Percentiles rank a stretch among this genome's conserved stretches.
Evolutionary conservation across 1,140 invertebrate genomes (phyloP).

Genomic region (Drosophila kurseongensis): DNA sequence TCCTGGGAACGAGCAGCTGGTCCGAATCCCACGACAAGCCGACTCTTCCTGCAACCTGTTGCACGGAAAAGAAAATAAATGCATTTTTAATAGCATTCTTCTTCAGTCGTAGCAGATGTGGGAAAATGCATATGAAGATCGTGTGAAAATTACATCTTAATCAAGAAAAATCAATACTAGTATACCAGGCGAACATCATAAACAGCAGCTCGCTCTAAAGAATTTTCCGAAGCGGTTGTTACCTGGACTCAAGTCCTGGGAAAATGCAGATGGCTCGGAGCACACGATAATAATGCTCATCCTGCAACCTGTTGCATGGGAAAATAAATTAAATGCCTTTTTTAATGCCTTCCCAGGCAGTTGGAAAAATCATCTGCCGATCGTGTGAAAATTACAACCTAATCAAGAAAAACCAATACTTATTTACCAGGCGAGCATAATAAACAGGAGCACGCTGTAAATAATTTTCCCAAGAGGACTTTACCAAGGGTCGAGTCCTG

Average conservation of each 20-base stretch:
- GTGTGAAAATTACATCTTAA: conserved; percentile 29
- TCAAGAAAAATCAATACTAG: not conserved
- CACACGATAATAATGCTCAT: no score
- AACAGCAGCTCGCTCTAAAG: not conserved
- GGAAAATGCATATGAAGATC: conserved; percentile 13
- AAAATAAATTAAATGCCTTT: not conserved
- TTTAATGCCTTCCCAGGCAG: no score
- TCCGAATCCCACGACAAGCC: conserved; percentile 20
- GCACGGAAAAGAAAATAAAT: conserved; percentile 16
- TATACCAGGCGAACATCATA: conserved; percentile 7
- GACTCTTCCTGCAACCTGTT: conserved; percentile 33
- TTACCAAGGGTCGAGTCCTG: conserved; percentile 19
- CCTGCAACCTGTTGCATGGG: no score
- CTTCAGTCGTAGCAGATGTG: conserved; percentile 4
- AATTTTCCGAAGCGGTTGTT: conserved; percentile 2
- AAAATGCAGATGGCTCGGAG: conserved; percentile 24
- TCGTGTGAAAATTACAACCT: conserved; percentile 27
- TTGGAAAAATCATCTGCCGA: conserved; percentile 15
- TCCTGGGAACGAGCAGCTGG: conserved; percentile 32
- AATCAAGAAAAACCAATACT: conserved; percentile 2
- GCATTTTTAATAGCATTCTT: conserved; percentile 3
- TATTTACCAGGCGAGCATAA: conserved; percentile 7
- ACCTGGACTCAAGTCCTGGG: conserved; percentile 25
- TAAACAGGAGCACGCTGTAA: not conserved
- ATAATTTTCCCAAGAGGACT: not conserved